Base-by-base conservation (phyloP, 2,888 invertebrate genomes). In the Masnerella sp. region DNA sequence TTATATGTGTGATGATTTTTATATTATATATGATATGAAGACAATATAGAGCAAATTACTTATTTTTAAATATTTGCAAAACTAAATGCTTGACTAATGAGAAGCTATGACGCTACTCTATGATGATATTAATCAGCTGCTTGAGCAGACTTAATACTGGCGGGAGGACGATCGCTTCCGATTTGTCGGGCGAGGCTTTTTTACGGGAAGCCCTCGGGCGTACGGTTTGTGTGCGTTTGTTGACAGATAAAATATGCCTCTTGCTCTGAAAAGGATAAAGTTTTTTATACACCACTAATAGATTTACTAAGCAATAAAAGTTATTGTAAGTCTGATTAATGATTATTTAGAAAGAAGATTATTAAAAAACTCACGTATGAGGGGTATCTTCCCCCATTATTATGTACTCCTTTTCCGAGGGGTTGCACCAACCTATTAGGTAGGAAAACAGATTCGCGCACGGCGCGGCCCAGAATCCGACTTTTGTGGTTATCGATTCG, bases 211-310 rank as follows among this genome's bases (percentile, higher is more conserved):
- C 5, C 96, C 96, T 84, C 93, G 90, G n/a, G 95, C 95, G 88
- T 93, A 96, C 1, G 96, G 96, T 70, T 93, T 93, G 82, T 92
- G 92, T 2, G 93, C 92, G 88, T 95, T 95, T 52, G 95, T 96
- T 64, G 93, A 93, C n/a, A 96, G 93, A 86, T 96, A 96, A 84
- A 92, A 96, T 11, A 93, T 91, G n/a, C 96, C 96, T 81, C 95
- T 90, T 11, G 95, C 94, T 80, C 95, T 96, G 88, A 36, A 65
- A 47, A 11, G 28, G n/a, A n/a, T n/a, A n/a, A n/a, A n/a, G n/a
- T n/a, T n/a, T n/a, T n/a, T n/a, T n/a, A n/a, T n/a, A n/a, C n/a
- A n/a, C n/a, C n/a, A n/a, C n/a, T n/a, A n/a, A n/a, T n/a, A n/a
- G n/a, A n/a, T n/a, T n/a, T n/a, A n/a, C n/a, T n/a, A n/a, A n/a